Base-by-base conservation (phyloP, 2,888 invertebrate genomes). In the Acrocyrtus sp. region DNA sequence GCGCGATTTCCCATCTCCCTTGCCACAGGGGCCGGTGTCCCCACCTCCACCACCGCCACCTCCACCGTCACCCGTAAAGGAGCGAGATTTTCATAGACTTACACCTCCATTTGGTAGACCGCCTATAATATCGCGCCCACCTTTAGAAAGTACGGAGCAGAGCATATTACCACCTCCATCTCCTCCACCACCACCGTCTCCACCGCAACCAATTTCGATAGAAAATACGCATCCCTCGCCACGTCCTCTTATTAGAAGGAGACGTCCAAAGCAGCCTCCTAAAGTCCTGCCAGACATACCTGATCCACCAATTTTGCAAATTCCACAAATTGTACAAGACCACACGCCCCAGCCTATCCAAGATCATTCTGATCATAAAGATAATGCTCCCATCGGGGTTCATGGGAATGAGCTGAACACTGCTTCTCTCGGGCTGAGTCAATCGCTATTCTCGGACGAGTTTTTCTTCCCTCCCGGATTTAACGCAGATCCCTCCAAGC, bases 401-500 rank as follows among this genome's bases (percentile, higher is more conserved):
- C 17, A 21, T 24, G 54, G n/a, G n/a, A 43, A 47, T 24, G 39
- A 66, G 5, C 67, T 41, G 15, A 12, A 67, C 48, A 48, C 47
- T n/a, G 19, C 61, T 1, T 53, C 51, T 2, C 54, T 45, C 4
- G 54, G n/a, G 2, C 22, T 47, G 8, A 60, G 61, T 45, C 51
- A 60, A 12, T 53, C 41, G 2, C 41, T 54, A 10, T 63, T 68
- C 34, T 63, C 26, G n/a, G 76, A 77, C 34, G 78, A 79, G n/a
- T 79, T 77, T 58, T 77, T 75, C 73, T 75, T 78, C 41, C 79
- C 79, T 34, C 74, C 75, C 3, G 78, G 76, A 21, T 78, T 78
- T 58, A 54, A 24, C 27, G 47, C 74, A 6, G 77, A 74, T 48
- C 75, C 74, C 12, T 72, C 79, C 12, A 76, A 74, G 53, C 12